Base-by-base conservation (phyloP, 2,888 invertebrate genomes). In the Agriotes lineatus region DNA sequence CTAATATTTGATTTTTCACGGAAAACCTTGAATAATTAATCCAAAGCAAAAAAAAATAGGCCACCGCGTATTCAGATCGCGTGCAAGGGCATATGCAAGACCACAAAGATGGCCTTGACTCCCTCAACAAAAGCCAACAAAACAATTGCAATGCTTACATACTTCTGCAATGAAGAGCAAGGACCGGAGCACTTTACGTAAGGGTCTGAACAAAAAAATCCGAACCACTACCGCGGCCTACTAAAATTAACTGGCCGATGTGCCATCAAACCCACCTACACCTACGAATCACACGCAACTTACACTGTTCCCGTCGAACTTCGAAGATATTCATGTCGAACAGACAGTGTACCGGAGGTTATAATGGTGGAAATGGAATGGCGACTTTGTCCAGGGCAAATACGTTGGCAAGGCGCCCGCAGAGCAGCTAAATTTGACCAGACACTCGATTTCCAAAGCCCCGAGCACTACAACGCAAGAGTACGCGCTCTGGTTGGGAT, bases 251-350 rank as follows among this genome's bases (percentile, higher is more conserved):
- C 61, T 61, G 35, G 44, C 16, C 57, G 62, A 56, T 50, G 59
- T 12, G 50, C 59, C 67, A 64, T 66, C 68, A 33, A 37, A 39
- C 58, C 39, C 50, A 44, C 69, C 67, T 57, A 63, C 61, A 72
- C 54, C 33, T 63, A 44, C 39, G 60, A 52, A 58, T 37, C 59
- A 54, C 57, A 63, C 60, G 22, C 50, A 62, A 77, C 77, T 77
- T 77, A 77, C 77, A 70, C 71, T 77, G 74, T 67, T 77, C 76
- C 62, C 76, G 75, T 68, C 75, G 76, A 60, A 75, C 71, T 63
- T 74, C 74, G 72, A 77, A 77, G 73, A 77, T 71, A 61, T 73
- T 74, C 77, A 77, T 77, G 62, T 66, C 54, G 56, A 63, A 57
- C 59, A 52, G 45, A 65, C 57, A 65, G 63, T 64, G 67, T 67